These are phyloP conservation scores for Rhodinocichla rosea DNA, from an alignment of 2,113 vertebrate species.

Conservation along the genomic window DNA sequence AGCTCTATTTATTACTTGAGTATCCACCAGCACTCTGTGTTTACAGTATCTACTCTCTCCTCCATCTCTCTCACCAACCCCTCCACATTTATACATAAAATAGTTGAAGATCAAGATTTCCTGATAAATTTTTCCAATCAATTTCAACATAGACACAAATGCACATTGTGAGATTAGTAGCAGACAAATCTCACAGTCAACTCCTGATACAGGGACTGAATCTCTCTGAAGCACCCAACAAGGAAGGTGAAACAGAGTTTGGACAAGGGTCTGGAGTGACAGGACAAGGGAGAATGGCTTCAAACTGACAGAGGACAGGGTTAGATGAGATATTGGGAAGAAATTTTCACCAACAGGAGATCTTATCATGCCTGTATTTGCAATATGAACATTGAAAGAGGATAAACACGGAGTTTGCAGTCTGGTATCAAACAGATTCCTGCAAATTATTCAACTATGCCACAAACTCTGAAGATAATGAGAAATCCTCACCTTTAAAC, in stretches of 20 bases:
- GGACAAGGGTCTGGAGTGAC: too few relatives aligned
- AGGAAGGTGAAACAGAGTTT: too few relatives aligned
- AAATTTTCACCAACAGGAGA: neutral
- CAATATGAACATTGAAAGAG: neutral
- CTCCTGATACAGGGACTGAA: neutral
- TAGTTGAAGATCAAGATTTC: conserved; percentile 12
- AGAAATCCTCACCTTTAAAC: neutral
- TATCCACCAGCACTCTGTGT: neutral
- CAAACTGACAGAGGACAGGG: too few relatives aligned
- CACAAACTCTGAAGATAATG: neutral
- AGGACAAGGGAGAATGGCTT: too few relatives aligned
- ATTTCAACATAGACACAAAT: conserved; percentile 2
- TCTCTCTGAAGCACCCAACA: too few relatives aligned
- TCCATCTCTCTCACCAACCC: too few relatives aligned
- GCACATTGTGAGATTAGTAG: neutral
- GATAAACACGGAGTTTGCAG: neutral
- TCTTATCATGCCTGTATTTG: neutral
- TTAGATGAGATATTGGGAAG: too few relatives aligned
- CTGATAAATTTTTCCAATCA: neutral
- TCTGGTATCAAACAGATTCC: neutral
- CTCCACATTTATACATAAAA: neutral
- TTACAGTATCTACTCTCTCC: neutral
- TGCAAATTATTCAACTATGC: conserved; percentile 12
- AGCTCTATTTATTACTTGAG: neutral
- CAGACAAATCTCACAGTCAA: neutral